phyloP scores from a whole-genome alignment of 2,888 invertebrate genomes.

The Leptothorax acervorum region DNA sequence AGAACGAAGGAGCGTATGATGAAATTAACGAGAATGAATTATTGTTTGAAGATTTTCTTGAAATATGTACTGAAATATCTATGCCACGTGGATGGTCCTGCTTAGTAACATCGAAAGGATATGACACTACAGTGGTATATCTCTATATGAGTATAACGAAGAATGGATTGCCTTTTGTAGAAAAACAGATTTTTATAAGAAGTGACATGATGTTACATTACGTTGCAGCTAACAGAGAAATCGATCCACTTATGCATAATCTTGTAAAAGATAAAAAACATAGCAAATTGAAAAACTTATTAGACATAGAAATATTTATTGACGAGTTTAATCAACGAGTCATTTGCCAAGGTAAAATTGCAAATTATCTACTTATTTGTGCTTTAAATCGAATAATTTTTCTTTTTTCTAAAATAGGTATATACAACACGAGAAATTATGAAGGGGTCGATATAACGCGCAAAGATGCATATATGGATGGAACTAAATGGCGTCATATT shows the following conservation, averaged over 20 bases:
- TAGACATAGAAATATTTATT: conserved; percentile 81
- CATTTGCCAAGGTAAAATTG: conserved; percentile 80
- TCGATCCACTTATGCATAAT: conserved; percentile 79
- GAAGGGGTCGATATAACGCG: conserved; percentile 54
- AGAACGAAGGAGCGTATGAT: conserved; percentile 25
- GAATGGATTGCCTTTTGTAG: conserved; percentile 79
- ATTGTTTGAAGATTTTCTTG: conserved; percentile 82
- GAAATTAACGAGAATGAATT: conserved; percentile 54
- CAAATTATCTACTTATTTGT: not conserved
- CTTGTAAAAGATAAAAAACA: conserved; percentile 77
- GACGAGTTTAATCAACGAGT: conserved; percentile 81
- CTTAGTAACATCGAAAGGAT: conserved; percentile 80
- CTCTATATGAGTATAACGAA: conserved; percentile 78
- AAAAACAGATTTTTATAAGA: conserved; percentile 82
- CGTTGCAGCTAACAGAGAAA: conserved; percentile 77
- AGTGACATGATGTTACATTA: conserved; percentile 81
- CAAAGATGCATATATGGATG: conserved; percentile 77
- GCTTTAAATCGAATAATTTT: not conserved
- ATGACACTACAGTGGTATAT: conserved; percentile 80
- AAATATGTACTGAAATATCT: conserved; percentile 80
- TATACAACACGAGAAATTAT: conserved; percentile 43
- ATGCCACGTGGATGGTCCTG: conserved; percentile 81
- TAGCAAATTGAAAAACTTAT: conserved; percentile 74
- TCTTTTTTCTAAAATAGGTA: conserved; percentile 51
- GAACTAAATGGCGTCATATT: conserved; percentile 80